Evolutionary conservation across 2,888 invertebrate genomes (phyloP).

Genomic region (Melanophora roralis): DNA sequence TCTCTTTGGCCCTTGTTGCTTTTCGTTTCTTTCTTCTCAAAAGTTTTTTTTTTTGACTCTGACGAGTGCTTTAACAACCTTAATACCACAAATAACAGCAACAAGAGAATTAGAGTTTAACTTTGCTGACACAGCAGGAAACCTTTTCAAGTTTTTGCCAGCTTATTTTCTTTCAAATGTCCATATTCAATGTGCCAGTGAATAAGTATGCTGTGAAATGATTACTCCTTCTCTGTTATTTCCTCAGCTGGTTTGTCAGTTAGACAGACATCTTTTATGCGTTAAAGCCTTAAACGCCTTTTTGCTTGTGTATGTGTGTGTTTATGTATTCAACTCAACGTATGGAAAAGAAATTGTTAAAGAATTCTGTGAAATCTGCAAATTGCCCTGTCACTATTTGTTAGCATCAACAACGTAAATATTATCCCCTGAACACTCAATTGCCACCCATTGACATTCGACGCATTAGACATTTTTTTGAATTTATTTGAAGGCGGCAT

Average conservation of each 20-base stretch:
- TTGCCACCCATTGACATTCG: slow-evolving; percentile 59
- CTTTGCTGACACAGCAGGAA: slow-evolving; percentile 68
- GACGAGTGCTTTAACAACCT: slow-evolving; percentile 64
- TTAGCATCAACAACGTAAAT: slow-evolving; percentile 69
- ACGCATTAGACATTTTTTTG: slow-evolving; percentile 43
- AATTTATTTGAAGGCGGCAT: slow-evolving; percentile 47
- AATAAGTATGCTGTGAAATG: slow-evolving; percentile 11
- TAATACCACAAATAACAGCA: slow-evolving; percentile 63
- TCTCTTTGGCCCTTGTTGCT: neutral
- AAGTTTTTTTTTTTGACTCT: slow-evolving; percentile 45
- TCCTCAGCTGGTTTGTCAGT: neutral
- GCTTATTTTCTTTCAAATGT: neutral
- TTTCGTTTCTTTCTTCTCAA: slow-evolving; percentile 17
- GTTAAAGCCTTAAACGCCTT: slow-evolving; percentile 19
- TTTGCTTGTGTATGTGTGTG: slow-evolving; percentile 3
- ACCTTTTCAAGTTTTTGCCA: slow-evolving; percentile 30
- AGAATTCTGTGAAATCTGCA: slow-evolving; percentile 74
- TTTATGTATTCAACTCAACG: no score
- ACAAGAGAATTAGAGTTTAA: slow-evolving; percentile 67
- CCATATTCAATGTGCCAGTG: neutral
- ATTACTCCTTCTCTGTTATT: slow-evolving; percentile 27
- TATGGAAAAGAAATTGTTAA: slow-evolving; percentile 42
- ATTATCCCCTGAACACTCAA: slow-evolving; percentile 59
- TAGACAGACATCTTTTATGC: neutral
- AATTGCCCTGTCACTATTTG: slow-evolving; percentile 76